Base-by-base conservation (phyloP, 2,888 invertebrate species). In the Branchinecta sandiegonensis region DNA sequence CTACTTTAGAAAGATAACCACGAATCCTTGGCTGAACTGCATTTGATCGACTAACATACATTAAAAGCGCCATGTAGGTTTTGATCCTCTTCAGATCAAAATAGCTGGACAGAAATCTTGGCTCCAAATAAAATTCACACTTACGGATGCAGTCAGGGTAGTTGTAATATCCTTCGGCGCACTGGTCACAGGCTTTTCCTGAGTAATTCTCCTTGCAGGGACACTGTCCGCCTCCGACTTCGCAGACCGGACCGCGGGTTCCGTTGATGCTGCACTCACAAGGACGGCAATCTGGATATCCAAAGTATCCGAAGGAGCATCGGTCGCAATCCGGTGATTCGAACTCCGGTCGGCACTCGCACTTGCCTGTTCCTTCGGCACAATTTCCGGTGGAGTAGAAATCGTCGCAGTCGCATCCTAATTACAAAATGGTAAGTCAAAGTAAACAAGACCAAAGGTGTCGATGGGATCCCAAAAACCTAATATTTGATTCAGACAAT, bases 261-360 rank as follows among this genome's bases (percentile, higher is more conserved):
- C 97, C 99, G 73, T 92, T 90, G 13, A 90, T 79, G 77, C 89
- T 85, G 77, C 99, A 99, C 71, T 91, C 91, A 76, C 99, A 99
- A 0, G 90, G 90, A 70, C 88, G 86, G 77, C 96, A 99, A 73
- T 88, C 80, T 0, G 96, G 95, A 79, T 88, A 94, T 72, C 89
- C 92, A 77, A 89, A 96, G 80, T 92, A 94, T 0, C 97, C 96
- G 74, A 87, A 87, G 23, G 68, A 68, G 65, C 93, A 93, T 0
- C 84, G 83, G 76, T 90, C 87, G 75, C 94, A 95, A 75, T 87
- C 80, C 0, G 91, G 90, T 0, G 87, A 82, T 68, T 85, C 84
- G 78, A 84, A 95, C 75, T 93, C 90, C 2, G 80, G 79, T 46
- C 87, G 84, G 74, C 96, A 96, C 75, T 94, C 90, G 76, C 96